Evolutionary conservation across 2,113 vertebrate species (phyloP).

Genomic region (Grammomys dolichurus): DNA sequence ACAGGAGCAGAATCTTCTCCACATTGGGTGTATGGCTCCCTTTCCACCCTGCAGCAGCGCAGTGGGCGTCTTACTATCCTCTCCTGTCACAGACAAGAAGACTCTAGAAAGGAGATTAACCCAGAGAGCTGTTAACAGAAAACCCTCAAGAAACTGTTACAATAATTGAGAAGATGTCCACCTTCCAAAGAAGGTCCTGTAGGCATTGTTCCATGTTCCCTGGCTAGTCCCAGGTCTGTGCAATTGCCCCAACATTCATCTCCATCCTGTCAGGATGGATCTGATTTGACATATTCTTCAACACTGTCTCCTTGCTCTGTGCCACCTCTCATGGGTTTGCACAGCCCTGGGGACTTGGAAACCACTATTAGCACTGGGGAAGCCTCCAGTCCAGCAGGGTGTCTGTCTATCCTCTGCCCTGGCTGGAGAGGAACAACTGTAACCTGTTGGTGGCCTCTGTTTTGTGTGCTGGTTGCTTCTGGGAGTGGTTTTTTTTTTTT

Average conservation of each 20-base stretch:
- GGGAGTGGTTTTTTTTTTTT: not conserved
- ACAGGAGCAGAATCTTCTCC: not conserved
- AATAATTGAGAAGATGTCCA: not conserved
- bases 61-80: not conserved
- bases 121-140: not conserved
- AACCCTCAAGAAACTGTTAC: not conserved
- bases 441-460: slow-evolving; percentile 60
- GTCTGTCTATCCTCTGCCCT: not conserved
- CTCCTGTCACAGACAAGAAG: not conserved
- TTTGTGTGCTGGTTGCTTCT: slow-evolving; percentile 1
- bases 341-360: not conserved
- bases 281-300: not conserved
- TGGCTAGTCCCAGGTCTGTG: not conserved
- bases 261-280: not conserved
- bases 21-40: accelerated
- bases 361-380: not conserved
- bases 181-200: not conserved
- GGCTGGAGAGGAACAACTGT: slow-evolving; percentile 32
- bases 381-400: not conserved
- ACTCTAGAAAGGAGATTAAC: not conserved
- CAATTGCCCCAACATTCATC: not conserved
- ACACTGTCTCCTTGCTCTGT: not conserved
- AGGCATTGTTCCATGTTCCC: not conserved
- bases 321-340: not conserved
- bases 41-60: not conserved